A percentile compares a stretch with the other conserved stretches of the same genome.
Evolutionary conservation across 2,888 invertebrate genomes (phyloP).

Genomic region (Lacanobia wlatinum): DNA sequence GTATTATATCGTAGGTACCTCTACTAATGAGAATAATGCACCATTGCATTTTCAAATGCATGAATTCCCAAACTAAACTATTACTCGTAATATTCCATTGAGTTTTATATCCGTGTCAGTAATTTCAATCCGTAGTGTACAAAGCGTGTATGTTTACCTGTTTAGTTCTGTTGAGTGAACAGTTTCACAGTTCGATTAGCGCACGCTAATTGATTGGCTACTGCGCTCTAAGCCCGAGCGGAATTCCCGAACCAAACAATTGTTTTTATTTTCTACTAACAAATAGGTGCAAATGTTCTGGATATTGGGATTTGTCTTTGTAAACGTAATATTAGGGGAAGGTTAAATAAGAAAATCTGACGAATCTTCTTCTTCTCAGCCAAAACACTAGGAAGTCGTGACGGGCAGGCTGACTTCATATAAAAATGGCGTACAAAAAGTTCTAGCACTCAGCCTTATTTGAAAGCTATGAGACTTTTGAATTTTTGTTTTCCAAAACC

Average conservation of each 20-base stretch:
- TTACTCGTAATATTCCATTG: too few relatives aligned
- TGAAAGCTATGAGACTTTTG: too few relatives aligned
- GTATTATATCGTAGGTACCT: not conserved
- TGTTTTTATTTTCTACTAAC: not conserved
- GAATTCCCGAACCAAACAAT: not conserved
- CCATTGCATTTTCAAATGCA: not conserved
- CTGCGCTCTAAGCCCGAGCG: not conserved
- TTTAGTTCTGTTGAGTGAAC: slow-evolving; percentile 2
- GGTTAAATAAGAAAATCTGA: not conserved
- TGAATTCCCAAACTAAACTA: not conserved
- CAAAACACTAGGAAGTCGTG: too few relatives aligned
- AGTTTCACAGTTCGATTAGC: slow-evolving; percentile 13
- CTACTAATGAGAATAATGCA: not conserved
- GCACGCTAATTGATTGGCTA: slow-evolving; percentile 24
- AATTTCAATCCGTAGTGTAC: slow-evolving; percentile 1
- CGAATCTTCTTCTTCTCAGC: too few relatives aligned
- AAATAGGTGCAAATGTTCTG: not conserved
- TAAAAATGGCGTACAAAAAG: too few relatives aligned
- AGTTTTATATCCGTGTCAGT: not conserved
- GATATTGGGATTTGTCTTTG: not conserved
- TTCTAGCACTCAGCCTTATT: too few relatives aligned
- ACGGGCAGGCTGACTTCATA: too few relatives aligned
- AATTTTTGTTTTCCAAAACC: not conserved
- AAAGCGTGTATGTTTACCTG: slow-evolving; percentile 1
- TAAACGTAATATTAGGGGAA: not conserved